Evolutionary conservation across 1,140 invertebrate genomes (phyloP), one percentile per base, ranked within the genome.

Genomic region (Spodoptera frugiperda): DNA sequence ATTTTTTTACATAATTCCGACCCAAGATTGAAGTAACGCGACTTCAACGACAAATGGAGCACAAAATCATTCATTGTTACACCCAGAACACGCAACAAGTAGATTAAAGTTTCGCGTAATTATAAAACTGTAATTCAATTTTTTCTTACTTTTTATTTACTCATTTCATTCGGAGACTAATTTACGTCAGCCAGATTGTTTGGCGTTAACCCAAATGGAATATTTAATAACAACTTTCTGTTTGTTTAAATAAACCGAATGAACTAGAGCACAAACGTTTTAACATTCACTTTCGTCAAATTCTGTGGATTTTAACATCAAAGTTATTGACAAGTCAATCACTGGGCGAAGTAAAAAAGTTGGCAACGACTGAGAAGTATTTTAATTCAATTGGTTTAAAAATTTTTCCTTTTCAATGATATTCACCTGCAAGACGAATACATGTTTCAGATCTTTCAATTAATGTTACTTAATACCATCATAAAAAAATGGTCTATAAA

Each of bases 161-260:
- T 6, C 53, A 54, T 10, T 17, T 54, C 15, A 15, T 6, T 39
- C 30, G 6, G 30, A 9, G 12, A 59, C 30, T 59, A 14, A 15
- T 39, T 59, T 59, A 59, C 57, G 57, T 59, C 57, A 59, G n/a
- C n/a, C 30, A n/a, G 14, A 59, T 59, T 59, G 57, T 59, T 59
- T 59, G 57, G 57, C 57, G 14, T 33, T 9, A 39, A 59, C 57
- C 57, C 57, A 59, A 59, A 59, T 59, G 55, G 55, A 59, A 59
- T 59, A 33, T 19, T 59, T 59, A 33, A 59, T 59, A 59, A 59
- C 55, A 59, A 33, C 55, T 59, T 39, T 59, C 54, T 39, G 30
- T 59, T 59, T 25, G 30, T 59, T 14, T 59, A 39, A 59, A 39
- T 39, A 14, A 61, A 17, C 17, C 33, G 11, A 49, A 4, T n/a